Percentiles rank a stretch among this genome's conserved stretches.
Evolutionary conservation across 1,140 invertebrate species (phyloP).

Genomic region (Tachypleus tridentatus): DNA sequence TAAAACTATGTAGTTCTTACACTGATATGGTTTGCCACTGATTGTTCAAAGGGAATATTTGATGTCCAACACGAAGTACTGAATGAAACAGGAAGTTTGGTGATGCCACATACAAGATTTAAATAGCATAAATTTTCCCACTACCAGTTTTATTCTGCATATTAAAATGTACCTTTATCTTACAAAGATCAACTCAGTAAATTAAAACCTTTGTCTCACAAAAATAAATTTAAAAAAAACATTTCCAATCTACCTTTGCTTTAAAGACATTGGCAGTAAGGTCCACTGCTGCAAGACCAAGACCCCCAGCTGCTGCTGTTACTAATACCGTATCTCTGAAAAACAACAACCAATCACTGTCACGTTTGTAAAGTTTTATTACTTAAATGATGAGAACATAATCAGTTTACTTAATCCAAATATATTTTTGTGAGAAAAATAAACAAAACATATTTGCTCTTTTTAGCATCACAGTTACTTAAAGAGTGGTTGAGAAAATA

Average conservation of each 20-base stretch:
- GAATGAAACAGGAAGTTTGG: no score
- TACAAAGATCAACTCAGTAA: no score
- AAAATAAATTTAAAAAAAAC: constrained; percentile 1
- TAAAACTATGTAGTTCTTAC: no score
- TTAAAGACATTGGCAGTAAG: constrained; percentile 47
- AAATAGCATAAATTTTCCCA: no score
- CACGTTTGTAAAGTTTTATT: no score
- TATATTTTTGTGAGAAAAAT: neutral
- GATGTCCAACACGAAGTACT: no score
- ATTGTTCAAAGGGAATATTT: no score
- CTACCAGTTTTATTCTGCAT: no score
- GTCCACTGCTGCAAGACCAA: constrained; percentile 48
- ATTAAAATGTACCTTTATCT: no score
- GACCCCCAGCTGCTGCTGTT: constrained; percentile 45
- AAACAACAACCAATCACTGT: no score
- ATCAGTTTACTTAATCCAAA: neutral
- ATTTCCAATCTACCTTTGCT: constrained; percentile 36
- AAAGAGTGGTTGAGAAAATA: neutral
- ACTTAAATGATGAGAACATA: constrained; percentile 3
- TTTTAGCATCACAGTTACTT: neutral
- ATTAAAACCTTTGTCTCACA: neutral
- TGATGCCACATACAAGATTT: no score
- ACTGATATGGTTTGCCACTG: no score
- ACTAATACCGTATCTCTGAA: constrained; percentile 41
- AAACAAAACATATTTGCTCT: neutral